Conservation (phyloP, 2,888 invertebrate species). For the Drosophila robusta region DNA sequence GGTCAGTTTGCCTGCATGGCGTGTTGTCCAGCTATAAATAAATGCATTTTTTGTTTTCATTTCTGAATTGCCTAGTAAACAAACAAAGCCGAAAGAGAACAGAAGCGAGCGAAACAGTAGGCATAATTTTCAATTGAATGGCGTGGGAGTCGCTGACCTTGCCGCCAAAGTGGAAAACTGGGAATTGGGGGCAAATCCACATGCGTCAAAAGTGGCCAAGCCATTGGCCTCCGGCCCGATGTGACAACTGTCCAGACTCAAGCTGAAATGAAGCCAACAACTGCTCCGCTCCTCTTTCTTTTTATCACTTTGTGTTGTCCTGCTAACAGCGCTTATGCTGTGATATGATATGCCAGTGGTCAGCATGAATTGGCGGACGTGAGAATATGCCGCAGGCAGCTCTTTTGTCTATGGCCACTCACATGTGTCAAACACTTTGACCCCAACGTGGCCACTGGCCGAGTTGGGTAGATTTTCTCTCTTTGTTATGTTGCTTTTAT, state of each 20-base stretch:
- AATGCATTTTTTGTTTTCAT: slow-evolving; percentile 60
- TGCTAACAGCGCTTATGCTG: slow-evolving; percentile 18
- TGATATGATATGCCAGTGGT: slow-evolving; percentile 13
- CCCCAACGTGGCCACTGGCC: slow-evolving; percentile 28
- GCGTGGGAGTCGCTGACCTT: slow-evolving; percentile 55
- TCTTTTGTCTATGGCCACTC: slow-evolving; percentile 45
- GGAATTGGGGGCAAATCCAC: slow-evolving; percentile 52
- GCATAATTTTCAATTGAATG: slow-evolving; percentile 41
- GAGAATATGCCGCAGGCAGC: slow-evolving; percentile 27
- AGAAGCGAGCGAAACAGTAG: slow-evolving; percentile 17
- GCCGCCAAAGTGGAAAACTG: slow-evolving; percentile 39
- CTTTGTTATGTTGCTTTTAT: background rate
- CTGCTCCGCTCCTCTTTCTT: background rate
- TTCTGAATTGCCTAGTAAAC: slow-evolving; percentile 62
- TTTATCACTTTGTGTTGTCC: slow-evolving; percentile 9
- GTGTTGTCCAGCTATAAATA: slow-evolving; percentile 64
- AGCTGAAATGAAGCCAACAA: slow-evolving; percentile 26
- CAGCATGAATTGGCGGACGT: slow-evolving; percentile 8
- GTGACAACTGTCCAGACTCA: slow-evolving; percentile 35
- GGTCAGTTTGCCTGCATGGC: slow-evolving; percentile 62
- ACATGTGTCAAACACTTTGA: slow-evolving; percentile 49
- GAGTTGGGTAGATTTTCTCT: background rate
- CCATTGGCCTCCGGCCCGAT: slow-evolving; percentile 44
- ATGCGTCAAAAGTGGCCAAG: slow-evolving; percentile 30
- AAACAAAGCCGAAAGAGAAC: slow-evolving; percentile 44